A percentile compares a stretch with the other conserved stretches of the same genome.
Evolutionary conservation across 2,113 vertebrate species (phyloP).

Genomic region (Psilopogon haemacephalus): DNA sequence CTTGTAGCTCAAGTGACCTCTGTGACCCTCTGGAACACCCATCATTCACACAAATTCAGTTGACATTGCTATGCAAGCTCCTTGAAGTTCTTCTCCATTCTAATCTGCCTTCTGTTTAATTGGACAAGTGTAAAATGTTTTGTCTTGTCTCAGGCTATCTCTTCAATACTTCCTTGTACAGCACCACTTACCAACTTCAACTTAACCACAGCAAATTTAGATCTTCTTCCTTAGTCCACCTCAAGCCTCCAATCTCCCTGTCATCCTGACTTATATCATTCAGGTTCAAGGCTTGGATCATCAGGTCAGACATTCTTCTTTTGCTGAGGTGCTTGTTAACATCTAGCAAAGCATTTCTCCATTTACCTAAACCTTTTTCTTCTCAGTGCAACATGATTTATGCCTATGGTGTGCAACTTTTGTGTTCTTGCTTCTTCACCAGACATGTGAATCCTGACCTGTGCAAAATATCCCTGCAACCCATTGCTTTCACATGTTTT

Average conservation of each 20-base stretch:
- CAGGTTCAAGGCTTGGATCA: not conserved
- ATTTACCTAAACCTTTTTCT: not conserved
- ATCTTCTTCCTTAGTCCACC: not conserved
- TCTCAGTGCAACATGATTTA: not conserved
- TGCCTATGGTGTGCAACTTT: rapidly evolving
- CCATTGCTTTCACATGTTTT: not conserved
- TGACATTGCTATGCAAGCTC: not conserved
- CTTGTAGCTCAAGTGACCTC: not conserved
- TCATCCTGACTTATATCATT: not conserved
- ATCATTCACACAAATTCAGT: not conserved
- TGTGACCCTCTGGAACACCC: not conserved
- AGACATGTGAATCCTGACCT: not conserved
- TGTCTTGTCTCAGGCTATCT: not conserved
- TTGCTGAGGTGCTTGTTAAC: not conserved
- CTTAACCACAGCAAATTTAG: rapidly evolving
- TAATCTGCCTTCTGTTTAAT: not conserved
- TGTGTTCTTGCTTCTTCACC: not conserved
- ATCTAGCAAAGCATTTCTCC: not conserved
- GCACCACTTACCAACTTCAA: not conserved
- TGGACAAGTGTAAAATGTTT: not conserved
- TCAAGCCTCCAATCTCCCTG: rapidly evolving
- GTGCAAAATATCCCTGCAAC: not conserved
- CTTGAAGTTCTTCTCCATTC: not conserved
- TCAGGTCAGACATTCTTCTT: not conserved
- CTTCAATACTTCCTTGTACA: not conserved